Evolutionary conservation across 2,113 vertebrate species (phyloP).

Genomic region (Trematomus loennbergii): DNA sequence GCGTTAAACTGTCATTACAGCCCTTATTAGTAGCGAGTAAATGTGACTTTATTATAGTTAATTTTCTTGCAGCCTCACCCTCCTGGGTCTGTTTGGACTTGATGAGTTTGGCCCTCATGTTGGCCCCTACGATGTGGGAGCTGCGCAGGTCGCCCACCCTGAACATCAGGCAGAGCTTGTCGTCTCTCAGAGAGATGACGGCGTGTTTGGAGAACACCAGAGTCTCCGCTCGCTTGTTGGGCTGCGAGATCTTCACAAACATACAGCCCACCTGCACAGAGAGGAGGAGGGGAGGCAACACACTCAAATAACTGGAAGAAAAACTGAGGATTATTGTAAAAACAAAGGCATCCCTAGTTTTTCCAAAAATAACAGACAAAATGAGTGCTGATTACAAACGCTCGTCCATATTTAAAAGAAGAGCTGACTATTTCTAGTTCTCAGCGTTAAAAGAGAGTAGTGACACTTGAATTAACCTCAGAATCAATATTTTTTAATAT

Average conservation of each 20-base stretch:
- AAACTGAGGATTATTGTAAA: neutral
- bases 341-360: neutral
- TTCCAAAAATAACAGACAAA: conserved; percentile 6
- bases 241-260: conserved; percentile 89
- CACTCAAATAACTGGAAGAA: neutral
- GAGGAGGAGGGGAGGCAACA: neutral
- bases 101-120: conserved; percentile 88
- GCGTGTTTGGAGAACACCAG: conserved; percentile 86
- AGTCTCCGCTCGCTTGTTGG: conserved; percentile 87
- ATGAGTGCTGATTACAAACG: conserved; percentile 11
- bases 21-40: neutral
- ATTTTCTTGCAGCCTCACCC: conserved; percentile 61
- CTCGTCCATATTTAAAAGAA: neutral
- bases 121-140: conserved; percentile 87
- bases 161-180: conserved; percentile 87
- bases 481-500: conserved; percentile 22
- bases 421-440: neutral
- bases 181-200: conserved; percentile 85
- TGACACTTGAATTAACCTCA: conserved; percentile 48
- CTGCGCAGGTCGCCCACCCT: conserved; percentile 85
- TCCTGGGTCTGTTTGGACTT: conserved; percentile 88
- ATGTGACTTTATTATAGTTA: neutral
- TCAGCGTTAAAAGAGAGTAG: conserved; percentile 12
- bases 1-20: no score
- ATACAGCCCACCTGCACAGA: conserved; percentile 84